These are phyloP conservation scores for Sinohyriopsis cumingii DNA, from an alignment of 2,888 invertebrate species.

Conservation along the genomic window DNA sequence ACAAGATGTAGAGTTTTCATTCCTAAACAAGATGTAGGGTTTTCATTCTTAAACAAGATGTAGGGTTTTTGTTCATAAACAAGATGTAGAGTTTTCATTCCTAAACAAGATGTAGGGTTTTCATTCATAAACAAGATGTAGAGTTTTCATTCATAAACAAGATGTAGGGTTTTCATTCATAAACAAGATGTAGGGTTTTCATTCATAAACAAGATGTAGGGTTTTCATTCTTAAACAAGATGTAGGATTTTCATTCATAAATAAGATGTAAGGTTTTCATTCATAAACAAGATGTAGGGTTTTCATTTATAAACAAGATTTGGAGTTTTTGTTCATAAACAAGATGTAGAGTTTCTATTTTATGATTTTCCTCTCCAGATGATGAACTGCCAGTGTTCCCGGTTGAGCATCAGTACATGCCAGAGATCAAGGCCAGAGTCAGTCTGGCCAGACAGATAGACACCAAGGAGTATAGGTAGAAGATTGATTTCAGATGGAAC, in stretches of 20 bases:
- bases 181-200: no score
- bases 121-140: no score
- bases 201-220: neutral
- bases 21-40: no score
- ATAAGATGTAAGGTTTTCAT: neutral
- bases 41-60: no score
- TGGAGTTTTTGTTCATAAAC: neutral
- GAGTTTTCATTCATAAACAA: no score
- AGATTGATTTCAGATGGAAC: neutral
- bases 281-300: neutral
- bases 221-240: neutral
- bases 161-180: no score
- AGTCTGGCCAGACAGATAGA: slow-evolving; percentile 87
- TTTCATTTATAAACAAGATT: neutral
- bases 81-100: no score
- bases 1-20: no score
- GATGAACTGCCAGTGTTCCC: slow-evolving; percentile 90
- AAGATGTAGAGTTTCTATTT: neutral
- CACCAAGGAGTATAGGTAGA: slow-evolving; percentile 78
- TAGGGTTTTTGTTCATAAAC: no score
- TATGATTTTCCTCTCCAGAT: slow-evolving; percentile 74
- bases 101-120: no score
- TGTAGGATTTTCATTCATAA: neutral
- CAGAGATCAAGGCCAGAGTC: slow-evolving; percentile 82
- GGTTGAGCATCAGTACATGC: slow-evolving; percentile 78